These are phyloP conservation scores for Saxicola maurus DNA, from an alignment of 2,797 vertebrate genomes.

Conservation along the genomic window DNA sequence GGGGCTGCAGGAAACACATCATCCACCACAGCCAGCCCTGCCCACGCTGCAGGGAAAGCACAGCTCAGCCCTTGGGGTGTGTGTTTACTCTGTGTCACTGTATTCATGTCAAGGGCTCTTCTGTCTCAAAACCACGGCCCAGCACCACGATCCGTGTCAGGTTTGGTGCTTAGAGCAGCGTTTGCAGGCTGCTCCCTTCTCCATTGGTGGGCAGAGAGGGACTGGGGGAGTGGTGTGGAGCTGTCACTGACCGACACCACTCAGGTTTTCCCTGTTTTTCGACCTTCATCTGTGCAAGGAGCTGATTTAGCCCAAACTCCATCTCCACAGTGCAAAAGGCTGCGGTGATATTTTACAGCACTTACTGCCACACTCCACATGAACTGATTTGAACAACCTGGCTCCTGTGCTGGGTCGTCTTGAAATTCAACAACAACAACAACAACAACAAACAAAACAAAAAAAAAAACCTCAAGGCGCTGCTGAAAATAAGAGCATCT, in stretches of 20 bases:
- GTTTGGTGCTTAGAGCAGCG: not conserved
- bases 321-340: rapidly evolving
- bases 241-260: rapidly evolving
- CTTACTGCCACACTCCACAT: rapidly evolving
- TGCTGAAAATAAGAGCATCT: not conserved
- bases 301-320: not conserved
- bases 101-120: rapidly evolving
- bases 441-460: not conserved
- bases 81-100: rapidly evolving
- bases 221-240: not conserved
- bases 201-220: rapidly evolving
- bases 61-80: rapidly evolving
- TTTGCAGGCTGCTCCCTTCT: rapidly evolving
- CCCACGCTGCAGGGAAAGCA: rapidly evolving
- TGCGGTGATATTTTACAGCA: not conserved
- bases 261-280: rapidly evolving
- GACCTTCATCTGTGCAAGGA: rapidly evolving
- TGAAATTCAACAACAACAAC: not conserved
- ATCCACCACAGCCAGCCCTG: rapidly evolving
- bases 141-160: rapidly evolving
- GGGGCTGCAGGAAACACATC: not conserved
- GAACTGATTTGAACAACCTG: not conserved
- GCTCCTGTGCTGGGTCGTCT: not conserved
- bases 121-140: rapidly evolving
- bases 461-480: too few relatives aligned